Evolutionary conservation across 2,113 vertebrate genomes (phyloP).

Genomic region (Trogon surrucura): DNA sequence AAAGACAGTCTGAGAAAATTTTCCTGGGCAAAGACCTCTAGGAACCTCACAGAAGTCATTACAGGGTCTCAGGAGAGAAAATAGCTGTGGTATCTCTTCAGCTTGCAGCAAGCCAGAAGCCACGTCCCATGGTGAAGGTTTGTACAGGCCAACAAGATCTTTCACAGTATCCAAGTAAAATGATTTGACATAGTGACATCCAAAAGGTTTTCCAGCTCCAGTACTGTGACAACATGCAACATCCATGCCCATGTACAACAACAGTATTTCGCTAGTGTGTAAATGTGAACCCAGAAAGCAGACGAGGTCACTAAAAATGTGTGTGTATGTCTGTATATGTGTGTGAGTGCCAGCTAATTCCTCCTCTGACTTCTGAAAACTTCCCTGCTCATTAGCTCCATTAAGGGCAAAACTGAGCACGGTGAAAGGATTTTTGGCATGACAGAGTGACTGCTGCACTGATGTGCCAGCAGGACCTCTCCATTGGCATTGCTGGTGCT

Average conservation of each 20-base stretch:
- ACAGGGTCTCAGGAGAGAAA: not conserved
- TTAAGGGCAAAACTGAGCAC: not conserved
- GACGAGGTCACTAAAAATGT: not conserved
- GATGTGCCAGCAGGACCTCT: not conserved
- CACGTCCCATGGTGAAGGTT: not conserved
- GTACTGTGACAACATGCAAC: not conserved
- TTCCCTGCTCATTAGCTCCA: not conserved
- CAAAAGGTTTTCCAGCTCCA: not conserved
- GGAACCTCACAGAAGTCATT: not conserved
- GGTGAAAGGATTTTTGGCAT: not conserved
- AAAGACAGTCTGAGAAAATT: not conserved
- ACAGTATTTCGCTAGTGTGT: not conserved
- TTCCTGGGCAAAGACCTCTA: not conserved
- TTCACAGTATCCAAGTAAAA: not conserved
- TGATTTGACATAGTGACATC: not conserved
- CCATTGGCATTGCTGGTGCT: not conserved
- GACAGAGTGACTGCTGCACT: not conserved
- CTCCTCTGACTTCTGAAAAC: not conserved
- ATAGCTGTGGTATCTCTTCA: not conserved
- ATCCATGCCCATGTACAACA: accelerated
- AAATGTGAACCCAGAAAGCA: not conserved
- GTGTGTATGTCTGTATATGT: too few relatives aligned
- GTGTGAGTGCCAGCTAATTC: not conserved
- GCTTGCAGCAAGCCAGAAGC: not conserved
- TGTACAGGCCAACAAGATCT: not conserved